phyloP scores from a whole-genome alignment of 2,888 invertebrate genomes.

The Frankliniella intonsa region DNA sequence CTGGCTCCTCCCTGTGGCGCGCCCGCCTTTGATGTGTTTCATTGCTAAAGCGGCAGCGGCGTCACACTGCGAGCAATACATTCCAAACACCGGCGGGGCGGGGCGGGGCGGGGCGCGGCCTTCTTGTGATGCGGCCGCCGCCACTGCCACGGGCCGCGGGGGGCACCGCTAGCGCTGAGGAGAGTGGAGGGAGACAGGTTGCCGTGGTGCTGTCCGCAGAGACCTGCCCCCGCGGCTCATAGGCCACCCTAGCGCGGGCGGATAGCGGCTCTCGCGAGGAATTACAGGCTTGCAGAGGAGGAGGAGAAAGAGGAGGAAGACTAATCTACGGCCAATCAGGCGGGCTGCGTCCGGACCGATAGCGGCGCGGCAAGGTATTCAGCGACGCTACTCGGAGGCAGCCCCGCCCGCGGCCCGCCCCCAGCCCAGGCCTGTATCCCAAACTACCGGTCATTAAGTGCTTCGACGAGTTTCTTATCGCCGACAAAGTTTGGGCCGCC shows the following conservation, averaged over 20 bases:
- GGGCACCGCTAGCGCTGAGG: too few relatives aligned
- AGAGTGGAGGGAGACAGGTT: too few relatives aligned
- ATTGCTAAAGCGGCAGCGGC: constrained; percentile 8
- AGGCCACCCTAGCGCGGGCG: too few relatives aligned
- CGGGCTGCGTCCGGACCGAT: neutral
- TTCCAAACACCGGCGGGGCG: neutral
- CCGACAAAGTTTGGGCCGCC: neutral
- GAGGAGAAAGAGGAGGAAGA: too few relatives aligned
- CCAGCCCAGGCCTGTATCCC: neutral
- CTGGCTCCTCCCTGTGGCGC: neutral
- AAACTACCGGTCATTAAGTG: constrained; percentile 4
- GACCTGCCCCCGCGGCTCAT: too few relatives aligned
- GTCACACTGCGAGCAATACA: constrained; percentile 8
- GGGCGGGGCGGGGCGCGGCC: neutral
- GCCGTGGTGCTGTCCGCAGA: too few relatives aligned
- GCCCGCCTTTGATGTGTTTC: constrained; percentile 9
- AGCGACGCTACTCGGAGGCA: too few relatives aligned
- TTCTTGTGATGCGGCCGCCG: neutral
- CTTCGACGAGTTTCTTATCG: constrained; percentile 20
- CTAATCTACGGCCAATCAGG: neutral
- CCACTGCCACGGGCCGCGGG: too few relatives aligned
- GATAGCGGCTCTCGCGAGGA: too few relatives aligned
- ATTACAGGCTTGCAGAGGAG: too few relatives aligned
- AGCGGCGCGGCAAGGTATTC: neutral
- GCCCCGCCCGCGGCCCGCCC: too few relatives aligned